Evolutionary conservation across 2,888 invertebrate genomes (phyloP).

Genomic region (Nemotelus nigrinus): DNA sequence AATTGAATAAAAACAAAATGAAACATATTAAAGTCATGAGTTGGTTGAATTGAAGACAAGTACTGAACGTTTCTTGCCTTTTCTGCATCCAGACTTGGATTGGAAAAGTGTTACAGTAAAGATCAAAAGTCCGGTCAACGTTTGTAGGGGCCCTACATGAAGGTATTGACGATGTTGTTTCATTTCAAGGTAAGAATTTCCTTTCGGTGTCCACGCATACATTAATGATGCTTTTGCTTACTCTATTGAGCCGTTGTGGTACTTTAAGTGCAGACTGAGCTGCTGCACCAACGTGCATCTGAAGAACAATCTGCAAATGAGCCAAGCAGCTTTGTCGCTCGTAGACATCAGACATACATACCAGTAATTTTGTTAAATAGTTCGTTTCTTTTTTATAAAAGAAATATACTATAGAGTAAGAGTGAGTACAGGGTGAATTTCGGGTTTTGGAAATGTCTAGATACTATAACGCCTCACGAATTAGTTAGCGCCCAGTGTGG

Average conservation of each 20-base stretch:
- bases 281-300: background rate
- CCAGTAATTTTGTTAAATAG: conserved; percentile 29
- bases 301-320: conserved; percentile 11
- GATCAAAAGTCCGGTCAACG: conserved; percentile 35
- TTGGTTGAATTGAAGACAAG: background rate
- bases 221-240: background rate
- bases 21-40: conserved; percentile 17
- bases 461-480: no score
- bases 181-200: conserved; percentile 21
- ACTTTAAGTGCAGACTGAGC: background rate
- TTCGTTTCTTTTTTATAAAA: background rate
- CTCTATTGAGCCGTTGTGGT: no score
- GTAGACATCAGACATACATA: conserved; percentile 6
- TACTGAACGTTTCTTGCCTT: conserved; percentile 1
- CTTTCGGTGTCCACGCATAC: conserved; percentile 24
- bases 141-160: background rate
- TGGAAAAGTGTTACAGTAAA: conserved; percentile 24
- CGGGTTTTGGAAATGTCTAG: background rate
- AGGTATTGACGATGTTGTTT: conserved; percentile 11
- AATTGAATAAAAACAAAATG: background rate
- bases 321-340: conserved; percentile 5
- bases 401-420: background rate
- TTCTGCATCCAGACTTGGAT: background rate
- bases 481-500: background rate
- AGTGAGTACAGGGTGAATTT: background rate